These are phyloP conservation scores for Phrynocephalus vlangalii DNA, from an alignment of 2,797 vertebrate species.

Conservation along the genomic window DNA sequence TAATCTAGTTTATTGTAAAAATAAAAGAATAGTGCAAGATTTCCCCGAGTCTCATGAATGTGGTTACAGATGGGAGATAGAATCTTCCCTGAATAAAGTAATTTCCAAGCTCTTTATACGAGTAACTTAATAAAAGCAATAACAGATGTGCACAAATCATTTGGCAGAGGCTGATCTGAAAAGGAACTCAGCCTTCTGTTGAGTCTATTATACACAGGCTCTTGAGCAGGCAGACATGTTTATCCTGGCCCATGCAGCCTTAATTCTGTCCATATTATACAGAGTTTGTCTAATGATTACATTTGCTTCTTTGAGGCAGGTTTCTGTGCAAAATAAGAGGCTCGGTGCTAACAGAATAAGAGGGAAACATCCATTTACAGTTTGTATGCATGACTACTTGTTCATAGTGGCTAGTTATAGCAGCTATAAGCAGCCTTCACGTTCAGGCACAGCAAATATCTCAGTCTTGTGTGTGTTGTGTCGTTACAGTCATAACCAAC, in stretches of 20 bases:
- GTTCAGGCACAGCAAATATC: background rate
- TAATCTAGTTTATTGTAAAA: background rate
- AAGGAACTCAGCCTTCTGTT: slow-evolving; percentile 47
- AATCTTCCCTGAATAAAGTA: background rate
- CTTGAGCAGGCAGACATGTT: slow-evolving; percentile 61
- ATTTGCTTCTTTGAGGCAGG: slow-evolving; percentile 25
- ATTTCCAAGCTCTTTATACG: slow-evolving; percentile 11
- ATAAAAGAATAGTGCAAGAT: background rate
- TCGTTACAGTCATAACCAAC: too few species aligned
- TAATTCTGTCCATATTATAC: slow-evolving; percentile 46
- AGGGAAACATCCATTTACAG: background rate
- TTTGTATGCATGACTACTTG: background rate
- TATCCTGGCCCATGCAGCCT: slow-evolving; percentile 55
- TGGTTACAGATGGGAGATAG: background rate
- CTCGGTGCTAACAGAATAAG: background rate
- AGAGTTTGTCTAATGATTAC: slow-evolving; percentile 41
- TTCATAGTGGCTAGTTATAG: background rate
- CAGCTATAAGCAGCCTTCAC: background rate
- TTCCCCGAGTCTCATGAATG: background rate
- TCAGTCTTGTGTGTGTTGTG: too few species aligned
- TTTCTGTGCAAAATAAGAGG: slow-evolving; percentile 12
- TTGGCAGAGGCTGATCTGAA: slow-evolving; percentile 35
- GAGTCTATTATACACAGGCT: slow-evolving; percentile 50
- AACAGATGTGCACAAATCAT: slow-evolving; percentile 37
- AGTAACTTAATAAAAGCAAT: slow-evolving; percentile 34